These are phyloP conservation scores for Uloborus diversus DNA, from an alignment of 1,140 invertebrate genomes.

Conservation along the genomic window DNA sequence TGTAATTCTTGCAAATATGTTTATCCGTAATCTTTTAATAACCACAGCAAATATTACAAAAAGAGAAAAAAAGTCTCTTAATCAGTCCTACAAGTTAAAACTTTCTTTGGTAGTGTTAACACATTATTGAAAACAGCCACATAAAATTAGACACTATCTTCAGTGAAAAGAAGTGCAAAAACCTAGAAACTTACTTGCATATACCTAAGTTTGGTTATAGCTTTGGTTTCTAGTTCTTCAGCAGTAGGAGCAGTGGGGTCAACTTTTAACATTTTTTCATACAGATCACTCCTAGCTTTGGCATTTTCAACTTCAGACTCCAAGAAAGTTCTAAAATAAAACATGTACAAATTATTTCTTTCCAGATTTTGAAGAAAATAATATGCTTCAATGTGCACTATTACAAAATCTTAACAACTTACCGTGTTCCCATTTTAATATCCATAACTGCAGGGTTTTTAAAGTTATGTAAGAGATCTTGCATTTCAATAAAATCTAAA, in stretches of 20 bases:
- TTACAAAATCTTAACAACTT: not conserved
- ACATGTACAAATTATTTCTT: not conserved
- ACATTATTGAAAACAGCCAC: too few relatives aligned
- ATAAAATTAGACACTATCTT: too few relatives aligned
- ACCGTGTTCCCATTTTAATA: conserved; percentile 88
- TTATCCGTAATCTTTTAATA: too few relatives aligned
- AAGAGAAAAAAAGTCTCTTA: too few relatives aligned
- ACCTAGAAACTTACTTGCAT: conserved; percentile 80
- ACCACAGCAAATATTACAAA: too few relatives aligned
- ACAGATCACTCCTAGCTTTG: conserved; percentile 79
- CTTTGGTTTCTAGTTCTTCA: conserved; percentile 79
- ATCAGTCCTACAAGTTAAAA: too few relatives aligned
- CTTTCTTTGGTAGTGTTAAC: too few relatives aligned
- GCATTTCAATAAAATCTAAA: conserved; percentile 83
- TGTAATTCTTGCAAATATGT: too few relatives aligned
- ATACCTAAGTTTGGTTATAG: conserved; percentile 92
- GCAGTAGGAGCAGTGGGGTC: conserved; percentile 85
- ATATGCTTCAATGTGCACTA: not conserved
- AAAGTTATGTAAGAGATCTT: conserved; percentile 86
- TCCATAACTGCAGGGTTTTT: conserved; percentile 89
- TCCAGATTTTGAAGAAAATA: not conserved
- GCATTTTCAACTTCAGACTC: conserved; percentile 92
- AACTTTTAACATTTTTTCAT: conserved; percentile 93
- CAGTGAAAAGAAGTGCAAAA: too few relatives aligned
- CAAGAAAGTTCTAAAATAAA: conserved; percentile 77